Conservation (phyloP, 2,113 vertebrate species). For the Megaptera novaeangliae region DNA sequence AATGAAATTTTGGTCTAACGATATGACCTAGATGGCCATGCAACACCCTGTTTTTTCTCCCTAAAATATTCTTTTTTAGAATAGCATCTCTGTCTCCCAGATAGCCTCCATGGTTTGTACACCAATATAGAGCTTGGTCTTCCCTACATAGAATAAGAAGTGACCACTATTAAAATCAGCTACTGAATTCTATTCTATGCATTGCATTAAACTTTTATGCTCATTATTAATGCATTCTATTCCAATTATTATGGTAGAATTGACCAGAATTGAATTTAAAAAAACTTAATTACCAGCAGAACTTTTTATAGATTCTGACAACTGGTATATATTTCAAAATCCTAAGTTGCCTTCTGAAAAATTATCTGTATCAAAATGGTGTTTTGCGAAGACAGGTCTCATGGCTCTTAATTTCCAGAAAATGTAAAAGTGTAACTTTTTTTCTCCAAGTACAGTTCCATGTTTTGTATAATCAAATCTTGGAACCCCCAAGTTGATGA, state of each 20-base stretch:
- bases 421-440: background rate
- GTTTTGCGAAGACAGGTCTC: background rate
- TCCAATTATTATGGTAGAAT: background rate
- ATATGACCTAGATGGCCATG: background rate
- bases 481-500: background rate
- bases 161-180: background rate
- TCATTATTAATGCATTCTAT: background rate
- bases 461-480: background rate
- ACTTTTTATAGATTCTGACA: background rate
- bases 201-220: background rate
- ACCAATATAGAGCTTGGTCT: background rate
- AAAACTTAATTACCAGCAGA: background rate
- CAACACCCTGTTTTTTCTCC: background rate
- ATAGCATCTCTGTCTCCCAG: background rate
- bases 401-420: background rate
- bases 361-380: background rate
- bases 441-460: background rate
- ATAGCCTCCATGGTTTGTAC: background rate
- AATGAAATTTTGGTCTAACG: background rate
- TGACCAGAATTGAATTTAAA: background rate
- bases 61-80: background rate
- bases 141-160: background rate
- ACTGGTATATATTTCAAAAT: background rate
- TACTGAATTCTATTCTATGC: background rate
- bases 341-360: background rate